phyloP scores from a whole-genome alignment of 2,113 vertebrate species.

The Semnornis frantzii region DNA sequence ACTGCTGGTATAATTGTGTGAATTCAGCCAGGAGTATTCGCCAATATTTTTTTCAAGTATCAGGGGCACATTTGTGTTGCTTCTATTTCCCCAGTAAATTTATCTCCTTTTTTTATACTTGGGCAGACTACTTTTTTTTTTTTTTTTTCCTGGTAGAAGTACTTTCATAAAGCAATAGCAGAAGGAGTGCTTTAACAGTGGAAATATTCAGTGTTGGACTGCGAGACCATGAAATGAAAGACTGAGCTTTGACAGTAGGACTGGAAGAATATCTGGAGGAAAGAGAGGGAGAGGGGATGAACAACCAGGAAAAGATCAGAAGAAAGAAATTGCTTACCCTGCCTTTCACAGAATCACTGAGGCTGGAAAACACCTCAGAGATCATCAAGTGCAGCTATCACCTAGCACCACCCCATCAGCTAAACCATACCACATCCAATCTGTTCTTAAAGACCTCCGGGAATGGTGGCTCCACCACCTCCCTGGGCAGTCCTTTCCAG shows the following conservation, averaged over 20 bases:
- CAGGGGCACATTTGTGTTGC: not conserved
- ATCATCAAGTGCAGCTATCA: too few relatives aligned
- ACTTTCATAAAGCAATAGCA: not conserved
- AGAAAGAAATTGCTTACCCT: not conserved
- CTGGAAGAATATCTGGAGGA: not conserved
- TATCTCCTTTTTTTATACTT: not conserved
- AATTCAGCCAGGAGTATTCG: not conserved
- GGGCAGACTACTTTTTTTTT: not conserved
- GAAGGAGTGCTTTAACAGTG: not conserved
- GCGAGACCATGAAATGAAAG: not conserved
- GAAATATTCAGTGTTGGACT: not conserved
- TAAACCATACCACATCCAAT: too few relatives aligned
- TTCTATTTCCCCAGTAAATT: conserved; percentile 3
- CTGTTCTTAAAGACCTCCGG: too few relatives aligned
- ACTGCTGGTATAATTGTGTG: not conserved
- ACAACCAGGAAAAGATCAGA: not conserved
- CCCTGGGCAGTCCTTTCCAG: too few relatives aligned
- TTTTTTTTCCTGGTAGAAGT: not conserved
- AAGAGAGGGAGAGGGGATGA: not conserved
- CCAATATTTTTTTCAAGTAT: not conserved
- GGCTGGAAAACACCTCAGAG: too few relatives aligned
- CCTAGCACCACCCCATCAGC: too few relatives aligned
- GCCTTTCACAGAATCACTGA: not conserved
- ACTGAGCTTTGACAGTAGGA: not conserved
- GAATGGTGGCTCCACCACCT: too few relatives aligned